These are phyloP conservation scores for Trissoscelio sp. DNA, from an alignment of 2,888 invertebrate genomes.

Conservation along the genomic window DNA sequence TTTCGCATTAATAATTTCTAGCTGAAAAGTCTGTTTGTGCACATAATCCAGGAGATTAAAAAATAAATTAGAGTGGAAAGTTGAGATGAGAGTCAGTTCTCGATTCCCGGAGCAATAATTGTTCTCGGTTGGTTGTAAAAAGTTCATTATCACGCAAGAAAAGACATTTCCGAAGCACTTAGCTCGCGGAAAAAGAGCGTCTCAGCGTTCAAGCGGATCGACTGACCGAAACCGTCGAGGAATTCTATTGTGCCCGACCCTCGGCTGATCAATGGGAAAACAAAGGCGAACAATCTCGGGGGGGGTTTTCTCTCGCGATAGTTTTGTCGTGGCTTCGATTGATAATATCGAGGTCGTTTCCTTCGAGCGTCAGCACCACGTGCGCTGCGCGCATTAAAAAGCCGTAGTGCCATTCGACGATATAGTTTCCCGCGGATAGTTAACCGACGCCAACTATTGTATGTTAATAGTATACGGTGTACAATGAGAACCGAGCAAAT, in stretches of 20 bases:
- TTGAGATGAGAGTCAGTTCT: not conserved
- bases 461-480: constrained; percentile 59
- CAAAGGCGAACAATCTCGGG: constrained; percentile 59
- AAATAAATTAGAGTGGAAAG: constrained; percentile 4
- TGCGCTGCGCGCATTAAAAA: constrained; percentile 57
- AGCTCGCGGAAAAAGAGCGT: constrained; percentile 20
- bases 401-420: constrained; percentile 37
- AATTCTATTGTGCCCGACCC: constrained; percentile 60
- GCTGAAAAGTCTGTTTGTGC: constrained; percentile 2
- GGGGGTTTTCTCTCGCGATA: constrained; percentile 48
- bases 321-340: constrained; percentile 63
- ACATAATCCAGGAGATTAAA: not conserved
- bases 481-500: constrained; percentile 56
- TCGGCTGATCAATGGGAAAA: constrained; percentile 60
- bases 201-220: constrained; percentile 38
- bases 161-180: constrained; percentile 42
- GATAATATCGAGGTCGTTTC: constrained; percentile 66
- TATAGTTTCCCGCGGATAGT: constrained; percentile 66
- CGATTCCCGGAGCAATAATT: constrained; percentile 24
- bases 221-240: constrained; percentile 60
- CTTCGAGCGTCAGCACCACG: constrained; percentile 49
- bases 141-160: constrained; percentile 57
- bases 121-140: constrained; percentile 34
- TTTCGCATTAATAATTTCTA: no score
- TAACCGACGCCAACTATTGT: constrained; percentile 64